Evolutionary conservation across 2,888 invertebrate genomes (phyloP), one percentile per base, ranked within the genome.

Genomic region (Scaptodrosophila latifasciaeformis): DNA sequence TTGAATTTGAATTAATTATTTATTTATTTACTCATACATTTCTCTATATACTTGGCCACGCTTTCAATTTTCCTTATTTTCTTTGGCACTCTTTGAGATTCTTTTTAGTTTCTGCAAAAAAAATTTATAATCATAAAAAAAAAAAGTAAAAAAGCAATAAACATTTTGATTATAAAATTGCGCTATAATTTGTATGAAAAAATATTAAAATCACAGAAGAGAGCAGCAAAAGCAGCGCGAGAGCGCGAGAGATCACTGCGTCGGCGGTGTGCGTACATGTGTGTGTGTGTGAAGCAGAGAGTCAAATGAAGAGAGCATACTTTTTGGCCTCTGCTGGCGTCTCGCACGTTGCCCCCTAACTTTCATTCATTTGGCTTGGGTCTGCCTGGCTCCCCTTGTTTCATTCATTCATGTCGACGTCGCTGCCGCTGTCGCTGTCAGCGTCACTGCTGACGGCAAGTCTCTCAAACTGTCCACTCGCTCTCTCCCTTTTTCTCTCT

Each of bases 341-440:
- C 12, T 15, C 49, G 43, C 34, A 17, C 21, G 27, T 29, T 29
- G 49, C 65, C 27, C 58, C 65, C 65, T 70, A 60, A 74, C 78
- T 80, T 75, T 75, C 74, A 75, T 75, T 75, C 74, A 75, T 70
- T 71, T 74, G 3, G 24, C 24, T 24, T 59, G 52, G 55, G 19
- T 35, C 49, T 46, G 44, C 56, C 66, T 57, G 56, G 40, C 62
- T 62, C 63, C 68, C 62, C 60, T 69, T 65, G 54, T 59, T 57
- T 66, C 81, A 74, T 74, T 70, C 81, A 77, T 77, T 44, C 53
- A 45, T 45, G 53, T 46, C 49, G 62, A 10, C 34, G 57, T 37
- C 40, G 48, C 48, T 12, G 54, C 2, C 30, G 12, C 15, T 57
- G 29, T 17, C 43, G 59, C 57, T 30, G 35, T 10, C 3, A 35